Conservation (phyloP, 2,797 vertebrate species). For the Megalops cyprinoides region DNA sequence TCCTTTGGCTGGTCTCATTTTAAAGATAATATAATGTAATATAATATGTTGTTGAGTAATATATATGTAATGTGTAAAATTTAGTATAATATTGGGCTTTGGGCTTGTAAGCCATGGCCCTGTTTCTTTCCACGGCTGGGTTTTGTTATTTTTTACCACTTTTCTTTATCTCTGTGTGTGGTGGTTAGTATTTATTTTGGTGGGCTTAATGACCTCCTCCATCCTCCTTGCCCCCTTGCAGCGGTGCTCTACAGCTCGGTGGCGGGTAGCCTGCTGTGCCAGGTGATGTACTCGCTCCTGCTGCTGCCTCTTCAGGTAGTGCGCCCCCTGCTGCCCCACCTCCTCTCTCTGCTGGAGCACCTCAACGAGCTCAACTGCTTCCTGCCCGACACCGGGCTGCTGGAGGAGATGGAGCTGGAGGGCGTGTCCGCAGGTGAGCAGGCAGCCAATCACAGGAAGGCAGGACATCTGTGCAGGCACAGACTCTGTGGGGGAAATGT, state of each 20-base stretch:
- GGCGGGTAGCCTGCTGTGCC: constrained; percentile 78
- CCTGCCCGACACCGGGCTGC: constrained; percentile 68
- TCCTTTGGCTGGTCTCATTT: too few relatives aligned
- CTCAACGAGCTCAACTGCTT: constrained; percentile 76
- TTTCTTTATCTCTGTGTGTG: background rate
- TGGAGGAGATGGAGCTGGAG: constrained; percentile 74
- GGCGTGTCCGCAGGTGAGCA: constrained; percentile 53
- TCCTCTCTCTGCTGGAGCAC: constrained; percentile 74
- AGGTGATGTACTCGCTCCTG: constrained; percentile 78
- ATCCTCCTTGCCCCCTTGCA: constrained; percentile 40
- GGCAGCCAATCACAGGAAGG: background rate
- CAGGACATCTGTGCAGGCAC: background rate
- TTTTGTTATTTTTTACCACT: background rate
- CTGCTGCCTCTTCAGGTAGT: constrained; percentile 73
- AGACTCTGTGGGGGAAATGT: background rate
- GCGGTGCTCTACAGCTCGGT: constrained; percentile 78
- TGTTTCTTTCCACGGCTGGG: background rate
- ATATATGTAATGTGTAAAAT: background rate
- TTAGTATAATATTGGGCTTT: background rate
- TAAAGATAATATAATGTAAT: background rate
- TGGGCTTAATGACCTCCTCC: too few relatives aligned
- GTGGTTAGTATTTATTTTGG: background rate
- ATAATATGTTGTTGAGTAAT: background rate
- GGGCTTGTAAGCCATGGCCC: background rate
- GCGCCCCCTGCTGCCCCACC: constrained; percentile 74